These are phyloP conservation scores for Camponotus vicinus DNA, from an alignment of 1,140 invertebrate species.

Conservation along the genomic window DNA sequence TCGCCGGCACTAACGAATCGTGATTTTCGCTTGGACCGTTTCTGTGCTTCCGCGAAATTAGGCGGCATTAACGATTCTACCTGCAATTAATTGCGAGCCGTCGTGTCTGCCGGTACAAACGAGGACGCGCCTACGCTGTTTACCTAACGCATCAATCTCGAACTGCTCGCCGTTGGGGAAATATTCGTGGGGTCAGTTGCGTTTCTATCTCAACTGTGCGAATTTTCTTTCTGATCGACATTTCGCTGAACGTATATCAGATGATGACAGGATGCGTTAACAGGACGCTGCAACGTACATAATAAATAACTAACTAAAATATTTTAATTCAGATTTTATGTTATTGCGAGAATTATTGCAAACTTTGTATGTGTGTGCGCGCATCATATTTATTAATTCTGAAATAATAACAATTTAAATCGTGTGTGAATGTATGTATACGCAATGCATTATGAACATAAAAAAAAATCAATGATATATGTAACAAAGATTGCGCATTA, in stretches of 20 bases:
- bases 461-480: too few relatives aligned
- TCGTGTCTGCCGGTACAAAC: constrained; percentile 76
- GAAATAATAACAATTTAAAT: neutral
- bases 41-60: constrained; percentile 79
- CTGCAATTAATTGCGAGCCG: constrained; percentile 79
- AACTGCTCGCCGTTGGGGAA: constrained; percentile 63
- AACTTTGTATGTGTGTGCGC: neutral
- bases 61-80: constrained; percentile 79
- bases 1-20: constrained; percentile 78
- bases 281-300: neutral
- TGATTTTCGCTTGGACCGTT: constrained; percentile 74
- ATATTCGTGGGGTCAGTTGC: constrained; percentile 64
- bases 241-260: constrained; percentile 38
- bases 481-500: too few relatives aligned
- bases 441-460: too few relatives aligned
- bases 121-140: constrained; percentile 77
- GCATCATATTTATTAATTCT: neutral
- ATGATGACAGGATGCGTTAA: constrained; percentile 1
- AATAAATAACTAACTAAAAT: constrained; percentile 26
- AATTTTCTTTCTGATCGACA: constrained; percentile 44
- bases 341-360: neutral
- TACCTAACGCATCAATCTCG: constrained; percentile 80
- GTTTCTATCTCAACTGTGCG: constrained; percentile 35
- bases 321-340: neutral
- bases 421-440: too few relatives aligned